phyloP scores from a whole-genome alignment of 2,888 invertebrate genomes.

The Heliconius aoede region DNA sequence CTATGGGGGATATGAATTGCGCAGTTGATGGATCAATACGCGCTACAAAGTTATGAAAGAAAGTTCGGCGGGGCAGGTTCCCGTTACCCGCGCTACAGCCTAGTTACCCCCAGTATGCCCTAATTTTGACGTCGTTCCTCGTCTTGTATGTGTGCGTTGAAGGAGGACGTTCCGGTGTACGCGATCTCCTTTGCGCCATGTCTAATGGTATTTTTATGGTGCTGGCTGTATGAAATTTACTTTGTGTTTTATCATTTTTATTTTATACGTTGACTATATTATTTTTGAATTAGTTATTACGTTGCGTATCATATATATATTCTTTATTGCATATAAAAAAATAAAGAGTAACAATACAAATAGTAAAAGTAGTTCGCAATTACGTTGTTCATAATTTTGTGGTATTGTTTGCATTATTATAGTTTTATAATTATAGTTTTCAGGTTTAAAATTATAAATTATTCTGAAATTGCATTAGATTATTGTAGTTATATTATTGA shows the following conservation, averaged over 20 bases:
- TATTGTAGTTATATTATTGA: not conserved
- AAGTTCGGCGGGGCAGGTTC: slow-evolving; percentile 80
- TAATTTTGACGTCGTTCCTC: slow-evolving; percentile 75
- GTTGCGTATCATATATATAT: too few relatives aligned
- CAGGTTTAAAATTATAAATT: not conserved
- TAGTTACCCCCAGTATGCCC: slow-evolving; percentile 83
- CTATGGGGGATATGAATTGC: slow-evolving; percentile 75
- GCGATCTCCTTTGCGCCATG: slow-evolving; percentile 43
- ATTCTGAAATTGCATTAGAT: not conserved
- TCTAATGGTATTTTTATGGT: slow-evolving; percentile 36
- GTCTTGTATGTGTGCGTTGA: slow-evolving; percentile 64
- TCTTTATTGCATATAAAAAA: too few relatives aligned
- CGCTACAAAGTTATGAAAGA: slow-evolving; percentile 82
- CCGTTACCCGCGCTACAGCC: slow-evolving; percentile 78
- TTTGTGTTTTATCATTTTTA: slow-evolving; percentile 13
- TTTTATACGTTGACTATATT: not conserved
- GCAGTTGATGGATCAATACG: slow-evolving; percentile 82
- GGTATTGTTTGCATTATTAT: not conserved
- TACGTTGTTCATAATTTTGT: not conserved
- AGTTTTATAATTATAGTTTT: not conserved
- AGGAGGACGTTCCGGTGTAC: slow-evolving; percentile 52
- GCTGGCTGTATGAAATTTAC: not conserved
- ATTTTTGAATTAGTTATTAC: not conserved
- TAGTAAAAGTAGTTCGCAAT: too few relatives aligned
- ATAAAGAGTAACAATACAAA: too few relatives aligned